Base-by-base conservation (phyloP, 2,888 invertebrate species). In the Acanthosepion lycidas region DNA sequence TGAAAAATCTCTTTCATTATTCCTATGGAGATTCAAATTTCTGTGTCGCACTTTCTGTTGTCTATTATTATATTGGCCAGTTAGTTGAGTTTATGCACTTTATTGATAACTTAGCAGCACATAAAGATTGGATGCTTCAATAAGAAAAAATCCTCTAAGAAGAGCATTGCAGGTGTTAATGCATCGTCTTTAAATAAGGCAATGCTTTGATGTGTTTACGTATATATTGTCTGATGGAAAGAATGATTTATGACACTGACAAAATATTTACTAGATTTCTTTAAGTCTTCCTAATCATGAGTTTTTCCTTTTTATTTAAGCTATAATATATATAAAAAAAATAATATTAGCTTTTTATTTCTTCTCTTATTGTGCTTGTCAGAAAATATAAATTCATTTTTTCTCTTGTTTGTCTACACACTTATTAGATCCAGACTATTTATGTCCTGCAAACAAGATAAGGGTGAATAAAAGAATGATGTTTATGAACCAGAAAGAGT, bases 391-490 rank as follows among this genome's bases (percentile, higher is more conserved):
- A 20, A 59, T 59, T 59, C 55, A 55, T 59, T 59, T 59, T 59
- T 59, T 23, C 59, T 20, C 23, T 59, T 59, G 59, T 59, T 59
- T 59, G 59, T 78, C 78, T 78, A 28, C 20, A 8, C 18, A 78
- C 78, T n/a, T n/a, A 78, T 78, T 78, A 33, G 78, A n/a, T 78
- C n/a, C 78, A n/a, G 78, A n/a, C 78, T 78, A 78, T 78, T 78
- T 78, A 78, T 78, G 78, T 15, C 15, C 78, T 78, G n/a, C 78
- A 8, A 78, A 78, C n/a, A 78, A n/a, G n/a, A 78, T 15, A 23
- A 23, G n/a, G 78, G 78, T n/a, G 78, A n/a, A 20, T 15, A 20
- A 4, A 5, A 20, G 55, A 20, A 6, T 23, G 59, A 23, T 59
- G 23, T 59, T 59, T 59, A 59, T 59, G 59, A 59, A 23, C 23